Evolutionary conservation across 2,113 vertebrate genomes (phyloP).

Genomic region (Helogale parvula): DNA sequence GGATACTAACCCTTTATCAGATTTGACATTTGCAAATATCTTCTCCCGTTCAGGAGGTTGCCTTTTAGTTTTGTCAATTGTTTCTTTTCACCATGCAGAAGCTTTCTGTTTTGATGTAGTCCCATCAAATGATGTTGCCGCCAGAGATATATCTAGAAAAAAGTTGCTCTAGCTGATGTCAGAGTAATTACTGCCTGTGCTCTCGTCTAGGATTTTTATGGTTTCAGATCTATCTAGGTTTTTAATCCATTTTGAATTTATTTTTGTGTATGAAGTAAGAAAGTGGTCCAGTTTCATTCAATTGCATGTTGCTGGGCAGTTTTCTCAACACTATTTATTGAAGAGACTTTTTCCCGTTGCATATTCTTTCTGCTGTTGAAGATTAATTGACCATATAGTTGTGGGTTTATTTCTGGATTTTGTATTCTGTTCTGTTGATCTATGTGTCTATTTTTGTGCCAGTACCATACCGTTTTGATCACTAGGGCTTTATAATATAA

Average conservation of each 20-base stretch:
- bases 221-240: neutral
- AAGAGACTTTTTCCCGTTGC: neutral
- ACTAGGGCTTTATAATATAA: neutral
- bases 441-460: neutral
- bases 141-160: neutral
- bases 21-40: neutral
- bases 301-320: neutral
- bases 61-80: neutral
- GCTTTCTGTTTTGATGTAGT: neutral
- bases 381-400: neutral
- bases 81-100: neutral
- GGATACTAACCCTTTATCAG: neutral
- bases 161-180: neutral
- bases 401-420: neutral
- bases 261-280: neutral
- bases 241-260: neutral
- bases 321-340: neutral
- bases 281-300: neutral
- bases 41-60: neutral
- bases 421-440: neutral
- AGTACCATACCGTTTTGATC: neutral
- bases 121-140: no score
- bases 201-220: neutral
- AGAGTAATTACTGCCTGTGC: neutral
- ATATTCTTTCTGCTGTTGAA: neutral